Base-by-base conservation (phyloP, 1,140 invertebrate species). In the Dendroctonus ponderosae region DNA sequence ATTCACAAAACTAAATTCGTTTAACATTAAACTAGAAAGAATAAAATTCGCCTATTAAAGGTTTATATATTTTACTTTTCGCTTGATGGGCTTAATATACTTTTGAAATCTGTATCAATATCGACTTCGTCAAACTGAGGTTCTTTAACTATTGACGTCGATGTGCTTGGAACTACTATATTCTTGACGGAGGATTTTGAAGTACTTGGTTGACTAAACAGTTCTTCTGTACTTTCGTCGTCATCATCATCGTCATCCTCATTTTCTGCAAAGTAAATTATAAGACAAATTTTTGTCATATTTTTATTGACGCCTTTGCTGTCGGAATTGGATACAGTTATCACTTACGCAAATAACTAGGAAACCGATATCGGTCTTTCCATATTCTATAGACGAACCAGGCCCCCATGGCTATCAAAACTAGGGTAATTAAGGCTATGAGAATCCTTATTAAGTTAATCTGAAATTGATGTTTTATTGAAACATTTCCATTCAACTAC, bases 181-280 rank as follows among this genome's bases (percentile, higher is more conserved):
- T 62, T 67, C 8, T 59, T 61, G 0, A 52, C 40, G 5, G 54
- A 44, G 1, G 37, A 8, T 56, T 62, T 60, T 0, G 71, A 72
- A 9, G 69, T 67, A 41, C 71, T 66, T 0, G 71, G 71, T 40
- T 59, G 61, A 46, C 66, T 71, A 41, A 72, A 72, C 3, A 72
- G 50, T 52, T 72, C 71, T 14, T 72, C 71, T 6, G 66, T 68
- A 42, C 71, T 72, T 5, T 72, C 71, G 8, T 72, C 71, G 12
- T 72, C 71, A 5, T 72, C 71, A n/a, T 70, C 69, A 15, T 67
- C 60, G 12, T 64, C 58, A 12, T 62, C 66, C 68, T 38, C 26
- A 26, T 11, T 7, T 60, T 46, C 26, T 38, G 53, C 12, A 15
- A 56, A 11, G 3, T 49, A 50, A 61, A 49, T 40, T 9, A 39